Base-by-base conservation (phyloP, 2,888 invertebrate species). In the Taphrorychus bicolor region DNA sequence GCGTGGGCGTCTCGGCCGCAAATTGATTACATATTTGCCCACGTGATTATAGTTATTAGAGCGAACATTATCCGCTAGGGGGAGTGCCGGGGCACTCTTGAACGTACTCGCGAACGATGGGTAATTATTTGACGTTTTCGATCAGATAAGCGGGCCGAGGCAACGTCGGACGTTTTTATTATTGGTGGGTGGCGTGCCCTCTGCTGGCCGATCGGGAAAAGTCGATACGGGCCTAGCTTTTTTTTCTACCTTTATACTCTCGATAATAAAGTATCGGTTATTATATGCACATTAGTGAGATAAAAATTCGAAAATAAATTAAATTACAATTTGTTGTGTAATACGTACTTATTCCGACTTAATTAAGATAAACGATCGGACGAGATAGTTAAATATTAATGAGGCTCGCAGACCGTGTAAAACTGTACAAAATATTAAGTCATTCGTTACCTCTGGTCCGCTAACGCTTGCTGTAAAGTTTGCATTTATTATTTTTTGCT, bases 11-110 rank as follows among this genome's bases (percentile, higher is more conserved):
- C 61, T 74, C 74, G 74, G 76, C 80, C 80, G 81, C 79, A 81
- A 82, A 82, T 82, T 82, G 82, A 82, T 82, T 82, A 81, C 82
- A 82, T 82, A 82, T 82, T 82, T 82, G 81, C 81, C 81, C 79
- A 77, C 80, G 77, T 81, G 81, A 82, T 82, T 82, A 82, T 82
- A 82, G 82, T 82, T 82, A 82, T 82, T 82, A 82, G 79, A 79
- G 81, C 81, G 80, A 82, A 82, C 81, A 82, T 82, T 82, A 82
- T 82, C 81, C 79, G 79, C 73, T 71, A 74, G 78, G 78, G 79
- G 82, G 82, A 79, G 81, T 81, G 82, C 79, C 75, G 76, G n/a
- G 74, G 75, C 77, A 77, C 77, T 78, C 78, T 79, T 78, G 77
- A 79, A 78, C 71, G 72, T 73, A 73, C 71, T 23, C 21, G 59